Conservation (phyloP, 2,888 invertebrate species). For the Oligia strigilis region DNA sequence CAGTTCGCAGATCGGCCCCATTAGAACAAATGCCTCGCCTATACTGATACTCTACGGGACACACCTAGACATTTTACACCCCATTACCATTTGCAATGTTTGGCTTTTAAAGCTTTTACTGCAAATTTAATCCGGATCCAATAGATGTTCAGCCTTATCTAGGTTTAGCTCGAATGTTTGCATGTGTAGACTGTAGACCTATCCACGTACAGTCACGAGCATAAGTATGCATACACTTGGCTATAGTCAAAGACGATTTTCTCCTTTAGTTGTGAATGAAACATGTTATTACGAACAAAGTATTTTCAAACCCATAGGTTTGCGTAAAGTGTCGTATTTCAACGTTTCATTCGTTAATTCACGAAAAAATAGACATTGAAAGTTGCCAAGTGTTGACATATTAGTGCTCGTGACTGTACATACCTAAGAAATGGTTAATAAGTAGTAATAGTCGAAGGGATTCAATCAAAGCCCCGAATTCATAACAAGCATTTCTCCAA, state of each 20-base stretch:
- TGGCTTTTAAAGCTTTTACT: slow-evolving; percentile 64
- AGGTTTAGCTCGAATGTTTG: not conserved
- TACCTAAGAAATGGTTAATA: not conserved
- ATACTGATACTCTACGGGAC: slow-evolving; percentile 65
- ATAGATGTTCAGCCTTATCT: slow-evolving; percentile 6
- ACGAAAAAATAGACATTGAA: too few relatives aligned
- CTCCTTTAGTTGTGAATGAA: too few relatives aligned
- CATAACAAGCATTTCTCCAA: not conserved
- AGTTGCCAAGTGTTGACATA: too few relatives aligned
- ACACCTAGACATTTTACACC: slow-evolving; percentile 78
- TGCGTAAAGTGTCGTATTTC: too few relatives aligned
- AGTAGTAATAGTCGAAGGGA: not conserved
- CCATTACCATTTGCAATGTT: slow-evolving; percentile 70
- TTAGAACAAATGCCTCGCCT: slow-evolving; percentile 77
- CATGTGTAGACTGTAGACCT: not conserved
- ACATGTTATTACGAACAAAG: too few relatives aligned
- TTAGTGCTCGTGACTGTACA: too few relatives aligned
- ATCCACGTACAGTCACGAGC: too few relatives aligned
- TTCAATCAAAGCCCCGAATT: not conserved
- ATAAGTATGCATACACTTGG: too few relatives aligned
- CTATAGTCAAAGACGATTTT: too few relatives aligned
- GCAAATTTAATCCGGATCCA: slow-evolving; percentile 41
- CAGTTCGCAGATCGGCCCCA: slow-evolving; percentile 77
- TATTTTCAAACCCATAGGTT: too few relatives aligned
- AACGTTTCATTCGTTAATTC: too few relatives aligned